Evolutionary conservation across 2,113 vertebrate genomes (phyloP).

Genomic region (Eonycteris spelaea): DNA sequence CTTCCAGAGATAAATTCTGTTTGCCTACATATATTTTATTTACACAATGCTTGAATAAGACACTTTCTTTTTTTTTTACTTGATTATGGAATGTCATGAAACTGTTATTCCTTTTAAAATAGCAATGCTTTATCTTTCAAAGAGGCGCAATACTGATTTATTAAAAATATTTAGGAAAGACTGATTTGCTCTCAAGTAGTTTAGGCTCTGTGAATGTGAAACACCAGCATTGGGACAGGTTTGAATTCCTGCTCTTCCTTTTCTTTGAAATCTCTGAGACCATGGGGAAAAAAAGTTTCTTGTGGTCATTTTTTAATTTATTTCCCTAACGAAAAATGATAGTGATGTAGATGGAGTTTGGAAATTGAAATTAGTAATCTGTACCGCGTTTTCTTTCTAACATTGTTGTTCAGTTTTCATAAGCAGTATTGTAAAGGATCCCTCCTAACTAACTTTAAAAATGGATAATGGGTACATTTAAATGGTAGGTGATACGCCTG

Average conservation of each 20-base stretch:
- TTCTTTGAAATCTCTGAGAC: neutral
- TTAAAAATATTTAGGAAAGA: neutral
- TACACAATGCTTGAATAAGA: neutral
- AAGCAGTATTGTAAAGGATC: neutral
- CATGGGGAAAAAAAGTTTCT: neutral
- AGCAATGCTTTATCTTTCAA: neutral
- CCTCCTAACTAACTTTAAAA: neutral
- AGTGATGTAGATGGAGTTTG: neutral
- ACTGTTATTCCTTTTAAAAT: neutral
- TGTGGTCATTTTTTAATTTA: neutral
- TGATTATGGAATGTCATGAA: neutral
- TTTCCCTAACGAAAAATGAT: neutral
- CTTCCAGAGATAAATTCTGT: neutral
- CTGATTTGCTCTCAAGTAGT: neutral
- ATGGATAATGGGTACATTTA: neutral
- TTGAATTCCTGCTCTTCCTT: neutral
- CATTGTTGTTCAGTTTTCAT: neutral
- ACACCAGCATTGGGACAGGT: rapidly evolving
- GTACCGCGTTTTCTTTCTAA: neutral
- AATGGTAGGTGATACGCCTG: rapidly evolving
- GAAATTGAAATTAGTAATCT: neutral
- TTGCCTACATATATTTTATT: neutral
- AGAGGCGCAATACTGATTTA: neutral
- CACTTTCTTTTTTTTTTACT: neutral
- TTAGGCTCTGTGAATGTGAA: neutral